These are phyloP conservation scores for Drosophila fungiperda DNA, from an alignment of 2,888 invertebrate species.

Conservation along the genomic window DNA sequence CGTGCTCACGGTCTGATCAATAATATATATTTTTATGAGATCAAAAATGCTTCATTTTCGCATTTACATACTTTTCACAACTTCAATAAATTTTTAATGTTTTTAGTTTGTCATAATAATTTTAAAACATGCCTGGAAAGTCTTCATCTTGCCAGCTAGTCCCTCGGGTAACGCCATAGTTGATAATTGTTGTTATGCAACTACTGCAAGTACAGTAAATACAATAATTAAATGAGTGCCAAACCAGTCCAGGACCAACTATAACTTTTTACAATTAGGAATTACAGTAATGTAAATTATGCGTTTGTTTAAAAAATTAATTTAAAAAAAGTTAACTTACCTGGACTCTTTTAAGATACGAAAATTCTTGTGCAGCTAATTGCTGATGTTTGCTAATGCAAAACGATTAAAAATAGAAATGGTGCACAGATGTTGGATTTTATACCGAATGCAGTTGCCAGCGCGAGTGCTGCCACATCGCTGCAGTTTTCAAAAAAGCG, in stretches of 20 bases:
- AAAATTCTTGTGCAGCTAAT: conserved; percentile 45
- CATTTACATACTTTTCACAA: background rate
- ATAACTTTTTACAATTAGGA: background rate
- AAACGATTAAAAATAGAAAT: conserved; percentile 66
- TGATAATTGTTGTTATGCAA: conserved; percentile 68
- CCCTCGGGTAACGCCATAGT: conserved; percentile 84
- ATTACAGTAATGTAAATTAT: background rate
- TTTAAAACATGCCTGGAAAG: conserved; percentile 80
- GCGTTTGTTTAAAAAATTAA: background rate
- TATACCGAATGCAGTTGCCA: conserved; percentile 24
- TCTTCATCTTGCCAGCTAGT: conserved; percentile 80
- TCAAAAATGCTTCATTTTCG: background rate
- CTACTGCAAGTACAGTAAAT: conserved; percentile 36
- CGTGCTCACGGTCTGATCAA: background rate
- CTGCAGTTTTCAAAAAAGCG: conserved; percentile 7
- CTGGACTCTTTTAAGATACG: conserved; percentile 20
- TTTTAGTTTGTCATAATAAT: background rate
- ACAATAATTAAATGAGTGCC: background rate
- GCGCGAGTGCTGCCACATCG: conserved; percentile 33
- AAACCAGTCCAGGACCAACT: background rate
- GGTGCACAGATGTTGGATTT: conserved; percentile 44
- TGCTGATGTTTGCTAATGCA: conserved; percentile 35
- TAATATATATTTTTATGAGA: background rate
- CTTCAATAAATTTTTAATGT: background rate
- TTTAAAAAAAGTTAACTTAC: conserved; percentile 27